Evolutionary conservation across 2,113 vertebrate species (phyloP).

Genomic region (Myotis davidii): DNA sequence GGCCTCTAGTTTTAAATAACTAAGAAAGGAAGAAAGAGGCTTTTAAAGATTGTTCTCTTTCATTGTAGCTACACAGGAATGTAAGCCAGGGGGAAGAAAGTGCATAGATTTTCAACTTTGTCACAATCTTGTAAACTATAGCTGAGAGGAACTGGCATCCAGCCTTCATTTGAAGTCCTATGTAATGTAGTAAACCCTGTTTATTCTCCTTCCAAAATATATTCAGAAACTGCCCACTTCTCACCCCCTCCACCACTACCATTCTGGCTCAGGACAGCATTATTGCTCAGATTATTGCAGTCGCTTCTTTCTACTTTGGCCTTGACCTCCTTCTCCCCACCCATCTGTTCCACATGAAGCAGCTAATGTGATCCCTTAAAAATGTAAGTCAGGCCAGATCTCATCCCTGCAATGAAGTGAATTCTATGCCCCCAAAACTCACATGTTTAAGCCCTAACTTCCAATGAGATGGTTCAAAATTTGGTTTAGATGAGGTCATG

Average conservation of each 20-base stretch:
- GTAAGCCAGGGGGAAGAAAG: neutral
- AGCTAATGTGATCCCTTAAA: neutral
- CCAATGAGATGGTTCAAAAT: neutral
- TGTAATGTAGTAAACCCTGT: neutral
- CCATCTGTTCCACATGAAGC: neutral
- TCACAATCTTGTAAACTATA: constrained; percentile 2
- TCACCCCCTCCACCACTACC: neutral
- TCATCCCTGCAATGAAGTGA: neutral
- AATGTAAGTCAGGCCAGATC: neutral
- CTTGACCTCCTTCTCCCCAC: neutral
- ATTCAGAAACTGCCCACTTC: neutral
- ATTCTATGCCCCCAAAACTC: neutral
- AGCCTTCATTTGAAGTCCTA: constrained; percentile 17
- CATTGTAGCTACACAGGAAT: neutral
- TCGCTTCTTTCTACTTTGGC: neutral
- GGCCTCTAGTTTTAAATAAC: constrained; percentile 13
- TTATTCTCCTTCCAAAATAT: constrained; percentile 20
- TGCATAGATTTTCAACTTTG: neutral
- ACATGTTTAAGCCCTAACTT: neutral
- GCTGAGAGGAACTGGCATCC: neutral
- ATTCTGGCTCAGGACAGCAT: neutral
- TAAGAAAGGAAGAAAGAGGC: neutral
- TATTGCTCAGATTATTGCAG: neutral
- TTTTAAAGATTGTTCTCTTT: neutral
- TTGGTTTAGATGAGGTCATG: neutral